Percentiles rank a stretch among this genome's conserved stretches.
phyloP scores from a whole-genome alignment of 2,888 invertebrate genomes.

The Diadegma fenestrale region DNA sequence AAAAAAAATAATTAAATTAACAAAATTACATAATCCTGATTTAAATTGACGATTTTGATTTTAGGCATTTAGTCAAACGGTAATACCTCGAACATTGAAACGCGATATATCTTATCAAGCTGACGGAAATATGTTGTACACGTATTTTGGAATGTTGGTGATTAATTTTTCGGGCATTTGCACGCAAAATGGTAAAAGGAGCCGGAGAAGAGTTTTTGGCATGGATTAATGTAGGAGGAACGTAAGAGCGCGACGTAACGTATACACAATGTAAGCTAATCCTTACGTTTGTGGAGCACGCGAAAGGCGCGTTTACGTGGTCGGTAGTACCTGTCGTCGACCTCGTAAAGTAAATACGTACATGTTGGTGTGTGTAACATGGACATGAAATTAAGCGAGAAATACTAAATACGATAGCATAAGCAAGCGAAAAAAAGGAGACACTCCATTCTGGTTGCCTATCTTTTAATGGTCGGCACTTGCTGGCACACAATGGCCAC shows the following conservation, averaged over 20 bases:
- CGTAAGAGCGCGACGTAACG: constrained; percentile 69
- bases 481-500: constrained; percentile 75
- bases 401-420: constrained; percentile 9
- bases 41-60: neutral
- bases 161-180: constrained; percentile 43
- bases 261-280: constrained; percentile 75
- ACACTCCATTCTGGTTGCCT: constrained; percentile 55
- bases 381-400: constrained; percentile 36
- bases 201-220: constrained; percentile 47
- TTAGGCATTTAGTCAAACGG: neutral
- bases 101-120: constrained; percentile 3
- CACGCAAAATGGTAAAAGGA: constrained; percentile 51
- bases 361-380: constrained; percentile 35
- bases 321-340: constrained; percentile 78
- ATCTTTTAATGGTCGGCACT: constrained; percentile 72
- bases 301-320: constrained; percentile 78
- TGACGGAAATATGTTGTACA: constrained; percentile 22
- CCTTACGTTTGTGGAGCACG: constrained; percentile 78
- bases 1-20: neutral
- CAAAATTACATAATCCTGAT: neutral
- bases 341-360: constrained; percentile 74
- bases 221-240: constrained; percentile 48
- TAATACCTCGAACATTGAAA: constrained; percentile 6
- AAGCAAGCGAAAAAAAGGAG: constrained; percentile 29
- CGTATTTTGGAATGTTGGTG: constrained; percentile 42